Base-by-base conservation (phyloP, 2,113 vertebrate species). In the Zosterops lateralis region DNA sequence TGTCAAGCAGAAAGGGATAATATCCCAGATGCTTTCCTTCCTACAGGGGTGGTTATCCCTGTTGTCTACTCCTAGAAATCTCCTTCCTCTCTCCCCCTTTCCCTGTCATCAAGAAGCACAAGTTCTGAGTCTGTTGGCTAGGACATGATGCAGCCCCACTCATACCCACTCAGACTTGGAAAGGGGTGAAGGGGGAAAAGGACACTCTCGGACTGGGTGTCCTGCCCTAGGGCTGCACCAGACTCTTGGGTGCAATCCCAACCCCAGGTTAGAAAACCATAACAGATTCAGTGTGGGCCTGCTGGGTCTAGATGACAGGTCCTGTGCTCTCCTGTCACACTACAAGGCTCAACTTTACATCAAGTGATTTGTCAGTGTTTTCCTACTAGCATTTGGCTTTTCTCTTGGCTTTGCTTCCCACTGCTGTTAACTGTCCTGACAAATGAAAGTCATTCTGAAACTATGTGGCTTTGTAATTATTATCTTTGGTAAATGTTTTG, bases 381-480 rank as follows among this genome's bases (percentile, higher is more conserved):
- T 89, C 86, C 86, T 92, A 45, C 73, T 80, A 95, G 56, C 88
- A 34, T 93, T 96, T 93, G 93, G 77, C 72, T 96, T 97, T 97
- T 86, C 80, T 94, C 93, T 96, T 96, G 95, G 95, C 92, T 96
- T 93, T 84, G 51, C 65, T 88, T 89, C 91, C 83, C 73, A 66
- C 86, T 96, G 82, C 86, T 96, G 81, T 91, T 96, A 91, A 60
- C 84, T 88, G 84, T 71, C 73, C 93, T 92, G 91, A 97, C 95
- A 96, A 96, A 96, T 90, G 86, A 96, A 97, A 96, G 92, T 96
- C 66, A 95, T 94, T 92, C 90, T 86, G 74, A 96, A 97, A 96
- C 95, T 96, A 97, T 97, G 96, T 79, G 89, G 94, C 84, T 93
- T 96, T 95, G 95, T 95, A 97, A 95, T 96, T 97, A 96, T 96